Base-by-base conservation (phyloP, 2,888 invertebrate species). In the Vanessa cardui region DNA sequence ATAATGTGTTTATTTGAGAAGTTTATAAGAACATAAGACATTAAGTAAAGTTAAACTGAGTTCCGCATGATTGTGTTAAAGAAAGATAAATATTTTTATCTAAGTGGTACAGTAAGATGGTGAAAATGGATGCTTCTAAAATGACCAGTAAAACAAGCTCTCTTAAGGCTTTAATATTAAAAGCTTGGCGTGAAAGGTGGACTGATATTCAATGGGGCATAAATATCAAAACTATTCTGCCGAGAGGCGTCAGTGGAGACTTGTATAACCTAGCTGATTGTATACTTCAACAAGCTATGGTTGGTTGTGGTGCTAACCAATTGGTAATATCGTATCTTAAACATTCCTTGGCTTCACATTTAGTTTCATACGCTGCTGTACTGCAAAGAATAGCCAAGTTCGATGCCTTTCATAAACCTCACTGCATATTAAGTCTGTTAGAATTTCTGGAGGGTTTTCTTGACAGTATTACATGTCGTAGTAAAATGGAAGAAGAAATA, bases 111-210 rank as follows among this genome's bases (percentile, higher is more conserved):
- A 31, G 18, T 18, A 69, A 70, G 67, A 78, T 77, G 78, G 82
- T 84, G 72, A 86, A 91, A 76, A 96, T 96, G 96, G 96, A 96
- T 86, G 86, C 92, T 47, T 95, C 96, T 65, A 96, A 96, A 92
- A 96, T 96, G 71, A 96, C 96, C 45, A 96, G 96, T 84, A 96
- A 96, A 93, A 96, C 96, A 1, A 96, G 96, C 85, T 95, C 96
- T 68, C 85, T 97, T 59, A 97, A 97, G 87, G 96, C 96, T 68
- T 90, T 97, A 33, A 93, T 98, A 75, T 89, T 98, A 67, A 94
- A 95, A 84, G 99, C 98, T 59, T 99, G 99, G 99, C 94, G 98
- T 77, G 98, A 99, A 89, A 94, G 99, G 70, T 99, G 99, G 99
- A 96, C 96, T 1, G 98, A 98, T 86, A 94, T 98, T 56, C 97